Evolutionary conservation across 2,888 invertebrate species (phyloP).

Genomic region (Spatulosminthurus flaviceps): DNA sequence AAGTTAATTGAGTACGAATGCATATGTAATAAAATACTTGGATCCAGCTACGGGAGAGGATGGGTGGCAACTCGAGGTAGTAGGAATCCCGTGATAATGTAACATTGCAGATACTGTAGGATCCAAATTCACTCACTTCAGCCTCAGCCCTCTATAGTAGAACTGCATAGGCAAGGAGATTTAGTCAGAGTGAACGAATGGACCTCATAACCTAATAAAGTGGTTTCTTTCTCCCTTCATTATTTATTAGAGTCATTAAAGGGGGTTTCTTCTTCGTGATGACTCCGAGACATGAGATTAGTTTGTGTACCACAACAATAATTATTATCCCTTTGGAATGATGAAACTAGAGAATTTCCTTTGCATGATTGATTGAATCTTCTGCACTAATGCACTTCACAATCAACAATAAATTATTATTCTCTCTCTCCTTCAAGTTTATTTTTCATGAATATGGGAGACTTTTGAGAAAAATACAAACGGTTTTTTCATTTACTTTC

Average conservation of each 20-base stretch:
- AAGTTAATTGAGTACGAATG: neutral
- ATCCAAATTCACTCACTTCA: neutral
- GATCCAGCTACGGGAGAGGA: neutral
- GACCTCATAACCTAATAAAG: conserved; percentile 48
- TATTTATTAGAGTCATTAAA: conserved; percentile 32
- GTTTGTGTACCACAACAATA: conserved; percentile 19
- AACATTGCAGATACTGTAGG: neutral
- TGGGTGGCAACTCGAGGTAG: neutral
- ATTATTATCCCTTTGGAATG: conserved; percentile 15
- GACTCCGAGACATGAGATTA: conserved; percentile 30
- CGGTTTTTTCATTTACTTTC: no score
- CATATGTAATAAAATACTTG: no score
- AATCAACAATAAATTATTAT: neutral
- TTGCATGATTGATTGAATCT: conserved; percentile 16
- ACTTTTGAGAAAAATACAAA: no score
- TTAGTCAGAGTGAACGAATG: conserved; percentile 11
- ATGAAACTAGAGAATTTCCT: conserved; percentile 4
- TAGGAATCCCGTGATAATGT: neutral
- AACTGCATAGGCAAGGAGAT: neutral
- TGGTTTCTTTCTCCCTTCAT: conserved; percentile 24
- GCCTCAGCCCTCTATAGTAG: no score
- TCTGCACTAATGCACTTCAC: neutral
- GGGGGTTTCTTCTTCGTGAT: conserved; percentile 4
- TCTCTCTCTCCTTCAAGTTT: neutral
- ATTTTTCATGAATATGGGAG: neutral